Evolutionary conservation across 1,140 invertebrate genomes (phyloP), one percentile per base, ranked within the genome.

Genomic region (Brachionus plicatilis): DNA sequence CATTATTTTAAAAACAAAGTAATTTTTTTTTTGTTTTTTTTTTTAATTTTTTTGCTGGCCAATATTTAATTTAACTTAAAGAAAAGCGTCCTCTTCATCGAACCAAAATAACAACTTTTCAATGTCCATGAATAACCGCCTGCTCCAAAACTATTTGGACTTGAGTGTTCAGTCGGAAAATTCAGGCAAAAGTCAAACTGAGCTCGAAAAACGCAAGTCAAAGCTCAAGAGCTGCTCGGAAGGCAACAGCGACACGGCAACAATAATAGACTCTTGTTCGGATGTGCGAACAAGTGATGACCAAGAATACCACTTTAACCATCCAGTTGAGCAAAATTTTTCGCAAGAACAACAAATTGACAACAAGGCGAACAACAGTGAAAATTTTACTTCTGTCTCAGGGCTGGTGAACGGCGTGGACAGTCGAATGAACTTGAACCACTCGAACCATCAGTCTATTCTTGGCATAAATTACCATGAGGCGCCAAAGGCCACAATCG

Each of bases 81-180:
- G 68, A 20, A 72, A 72, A 72, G 17, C n/a, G 9, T 41, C 68
- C 11, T 43, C 68, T 9, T 29, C 66, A n/a, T 11, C 14, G 2
- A 68, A 68, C n/a, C 14, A 5, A 47, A 68, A 65, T 41, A 60
- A 80, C 41, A 80, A 68, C 29, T 68, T 82, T 60, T 65, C 79
- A 41, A 27, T 68, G 79, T 68, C 79, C 24, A 82, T 82, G 79
- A 68, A 82, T 14, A 65, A 60, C 41, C 53, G 79, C 24, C 27
- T 82, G 24, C 41, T 82, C 11, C 79, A 82, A 47, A 82, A 82
- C n/a, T 82, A 82, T 68, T 82, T 82, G 53, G 79, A 82, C 43
- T 82, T 82, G 41, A 82, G 65, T 47, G 50, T 82, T 29, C 41
- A 68, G 0, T 76, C 72, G n/a, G 72, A 76, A 11, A 76, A 76